Evolutionary conservation across 2,113 vertebrate genomes (phyloP).

Genomic region (Archocentrus centrarchus): DNA sequence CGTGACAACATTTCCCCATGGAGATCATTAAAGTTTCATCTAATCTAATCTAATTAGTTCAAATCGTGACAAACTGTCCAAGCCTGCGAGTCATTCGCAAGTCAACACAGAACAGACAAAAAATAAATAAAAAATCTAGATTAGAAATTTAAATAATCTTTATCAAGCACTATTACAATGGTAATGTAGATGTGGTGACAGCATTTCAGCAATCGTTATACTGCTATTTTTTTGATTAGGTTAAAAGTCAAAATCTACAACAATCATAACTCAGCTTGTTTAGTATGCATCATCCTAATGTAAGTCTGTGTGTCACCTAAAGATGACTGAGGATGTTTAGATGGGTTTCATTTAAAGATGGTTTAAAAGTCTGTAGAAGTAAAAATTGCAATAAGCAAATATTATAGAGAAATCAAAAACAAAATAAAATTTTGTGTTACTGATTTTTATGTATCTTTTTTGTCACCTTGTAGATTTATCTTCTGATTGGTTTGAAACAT

Average conservation of each 20-base stretch:
- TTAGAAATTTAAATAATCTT: not conserved
- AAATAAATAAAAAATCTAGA: not conserved
- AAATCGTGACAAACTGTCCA: conserved; percentile 57
- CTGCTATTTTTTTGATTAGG: not conserved
- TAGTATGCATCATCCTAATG: not conserved
- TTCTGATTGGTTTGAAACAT: not conserved
- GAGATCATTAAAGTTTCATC: conserved; percentile 76
- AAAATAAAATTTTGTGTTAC: not conserved
- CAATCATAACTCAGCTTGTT: not conserved
- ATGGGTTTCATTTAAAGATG: not conserved
- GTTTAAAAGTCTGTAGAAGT: not conserved
- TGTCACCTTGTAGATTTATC: not conserved
- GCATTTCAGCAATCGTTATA: not conserved
- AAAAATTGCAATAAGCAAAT: not conserved
- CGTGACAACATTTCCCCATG: conserved; percentile 61
- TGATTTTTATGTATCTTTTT: not conserved
- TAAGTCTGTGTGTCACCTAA: not conserved
- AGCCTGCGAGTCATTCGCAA: not conserved
- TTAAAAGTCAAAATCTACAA: not conserved
- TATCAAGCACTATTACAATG: not conserved
- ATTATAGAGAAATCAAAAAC: not conserved
- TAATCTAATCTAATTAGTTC: conserved; percentile 72
- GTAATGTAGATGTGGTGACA: not conserved
- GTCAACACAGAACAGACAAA: not conserved
- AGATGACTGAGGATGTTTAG: not conserved